A percentile compares a stretch with the other conserved stretches of the same genome.
phyloP scores from a whole-genome alignment of 2,113 vertebrate species.

The Tauraco erythrolophus region DNA sequence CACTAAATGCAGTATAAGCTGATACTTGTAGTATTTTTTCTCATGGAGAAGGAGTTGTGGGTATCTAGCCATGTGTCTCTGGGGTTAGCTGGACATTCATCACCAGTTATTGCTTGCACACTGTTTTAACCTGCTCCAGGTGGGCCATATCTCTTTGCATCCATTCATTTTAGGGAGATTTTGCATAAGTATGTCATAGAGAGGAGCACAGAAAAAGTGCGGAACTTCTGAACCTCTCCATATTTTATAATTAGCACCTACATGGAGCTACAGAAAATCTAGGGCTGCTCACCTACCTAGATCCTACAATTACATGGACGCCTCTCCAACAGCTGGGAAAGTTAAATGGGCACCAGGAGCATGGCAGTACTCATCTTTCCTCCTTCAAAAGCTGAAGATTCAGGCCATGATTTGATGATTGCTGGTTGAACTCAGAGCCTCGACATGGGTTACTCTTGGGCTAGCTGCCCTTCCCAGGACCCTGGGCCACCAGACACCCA shows the following conservation, averaged over 20 bases:
- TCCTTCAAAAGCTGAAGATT: not conserved
- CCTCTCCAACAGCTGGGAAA: not conserved
- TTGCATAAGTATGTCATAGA: not conserved
- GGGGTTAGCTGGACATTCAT: not conserved
- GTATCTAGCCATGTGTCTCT: not conserved
- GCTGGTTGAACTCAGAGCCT: not conserved
- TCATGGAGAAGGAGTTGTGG: not conserved
- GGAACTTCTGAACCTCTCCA: not conserved
- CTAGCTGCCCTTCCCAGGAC: not conserved
- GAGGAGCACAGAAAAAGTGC: not conserved
- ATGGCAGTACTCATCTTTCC: not conserved
- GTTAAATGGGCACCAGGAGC: not conserved
- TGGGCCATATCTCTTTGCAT: not conserved
- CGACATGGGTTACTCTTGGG: accelerated
- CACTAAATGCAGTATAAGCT: not conserved
- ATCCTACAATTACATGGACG: not conserved
- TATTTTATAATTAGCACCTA: not conserved
- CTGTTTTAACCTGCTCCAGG: not conserved
- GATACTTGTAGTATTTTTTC: not conserved
- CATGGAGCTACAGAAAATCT: not conserved
- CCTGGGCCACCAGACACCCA: not conserved
- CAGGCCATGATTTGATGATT: not conserved
- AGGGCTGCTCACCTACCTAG: not conserved
- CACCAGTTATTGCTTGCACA: not conserved
- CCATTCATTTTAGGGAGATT: not conserved